Base-by-base conservation (phyloP, 2,888 invertebrate species). In the Exocentrus adspersus region DNA sequence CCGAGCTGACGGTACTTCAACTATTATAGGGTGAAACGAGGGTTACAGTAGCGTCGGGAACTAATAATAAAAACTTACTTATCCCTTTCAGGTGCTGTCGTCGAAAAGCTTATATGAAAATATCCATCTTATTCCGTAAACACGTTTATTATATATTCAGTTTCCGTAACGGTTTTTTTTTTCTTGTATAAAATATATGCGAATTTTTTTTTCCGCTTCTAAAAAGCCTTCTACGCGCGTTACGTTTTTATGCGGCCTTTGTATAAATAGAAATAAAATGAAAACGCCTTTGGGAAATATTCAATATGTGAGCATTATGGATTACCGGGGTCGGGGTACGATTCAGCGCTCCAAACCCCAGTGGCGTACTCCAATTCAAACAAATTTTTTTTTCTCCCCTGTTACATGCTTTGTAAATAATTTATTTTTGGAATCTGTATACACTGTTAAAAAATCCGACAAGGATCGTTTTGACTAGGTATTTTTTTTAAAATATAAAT, bases 231-330 rank as follows among this genome's bases (percentile, higher is more conserved):
- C 32, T 32, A 24, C 32, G 6, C 32, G 14, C n/a, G 37, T 37
- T 37, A 37, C 37, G 14, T 24, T 37, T 37, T 37, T 37, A 37
- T 37, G 37, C 12, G 37, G 12, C 37, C 37, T 37, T 37, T 37
- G 37, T 37, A 37, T 37, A 37, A 37, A 37, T 37, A 37, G 12
- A 37, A 37, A 37, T 37, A 37, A 37, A 37, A 37, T 37, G 37
- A 37, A 37, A 37, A 37, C 14, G 37, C 37, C 37, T 37, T n/a
- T 2, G 37, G 37, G 37, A 37, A 37, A 37, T 37, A 37, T 37
- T 37, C 37, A 37, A 37, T 37, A 37, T 37, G 37, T 37, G 37
- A 37, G 37, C 37, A 37, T 37, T 37, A 37, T 37, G 37, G 37
- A 37, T 37, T 37, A 12, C 37, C 14, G 37, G 37, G 37, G 37